Base-by-base conservation (phyloP, 2,888 invertebrate species). In the Steinernema hermaphroditum region DNA sequence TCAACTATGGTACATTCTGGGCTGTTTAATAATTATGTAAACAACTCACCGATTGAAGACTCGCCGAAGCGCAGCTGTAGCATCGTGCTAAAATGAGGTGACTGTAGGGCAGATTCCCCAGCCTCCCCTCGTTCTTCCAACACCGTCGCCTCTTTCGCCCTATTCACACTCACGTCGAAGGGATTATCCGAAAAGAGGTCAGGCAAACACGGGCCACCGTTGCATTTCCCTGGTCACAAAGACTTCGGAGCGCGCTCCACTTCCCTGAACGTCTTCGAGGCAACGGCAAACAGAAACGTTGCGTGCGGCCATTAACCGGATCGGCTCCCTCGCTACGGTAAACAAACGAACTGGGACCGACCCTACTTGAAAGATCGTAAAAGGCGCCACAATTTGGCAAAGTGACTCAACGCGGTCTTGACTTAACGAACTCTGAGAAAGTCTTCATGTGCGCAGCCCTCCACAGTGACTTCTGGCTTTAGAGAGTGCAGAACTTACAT, bases 31-130 rank as follows among this genome's bases (percentile, higher is more conserved):
- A n/a, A n/a, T n/a, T n/a, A n/a, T n/a, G n/a, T n/a, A n/a, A n/a
- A n/a, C 1, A 54, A 68, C 76, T 22, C 29, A 84, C 84, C 68
- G 75, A 70, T 71, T 81, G 75, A 82, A 85, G 81, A 71, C 85
- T 85, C 44, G 77, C 77, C 12, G 82, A 83, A 32, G 85, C 85
- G 72, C 85, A 85, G 70, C 83, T 84, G 77, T 80, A 85, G 73
- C 85, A 85, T 75, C 81, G 83, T 24, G 75, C 84, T 84, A 74
- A 74, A 54, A 54, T 27, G 6, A 16, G 6, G 12, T 19, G 6
- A 14, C n/a, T n/a, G n/a, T n/a, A n/a, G n/a, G n/a, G n/a, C n/a
- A n/a, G n/a, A n/a, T n/a, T n/a, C n/a, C n/a, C n/a, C n/a, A n/a
- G n/a, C n/a, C n/a, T n/a, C n/a, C n/a, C n/a, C n/a, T n/a, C n/a